Evolutionary conservation across 2,797 vertebrate species (phyloP), one percentile per base, ranked within the genome.

Genomic region (Enteromius paludinosus): DNA sequence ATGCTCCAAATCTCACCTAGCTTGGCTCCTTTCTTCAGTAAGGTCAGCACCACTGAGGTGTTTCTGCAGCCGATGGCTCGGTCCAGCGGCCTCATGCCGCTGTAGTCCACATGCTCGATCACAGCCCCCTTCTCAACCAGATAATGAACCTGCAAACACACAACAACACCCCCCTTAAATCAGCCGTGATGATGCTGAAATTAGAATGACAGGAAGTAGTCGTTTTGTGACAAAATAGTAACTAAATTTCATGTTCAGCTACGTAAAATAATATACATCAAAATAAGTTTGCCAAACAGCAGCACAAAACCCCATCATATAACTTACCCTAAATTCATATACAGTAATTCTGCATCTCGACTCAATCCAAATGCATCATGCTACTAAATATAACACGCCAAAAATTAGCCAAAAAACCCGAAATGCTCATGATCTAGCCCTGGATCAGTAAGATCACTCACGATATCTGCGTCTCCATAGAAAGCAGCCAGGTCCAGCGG

Each of bases 21-120:
- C 85, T 98, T 99, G 78, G 98, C 98, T 84, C 98, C 98, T 92
- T 99, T 99, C 81, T 97, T 96, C 87, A 99, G 95, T 47, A 43
- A 43, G 0, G 92, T 96, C 43, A 99, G 95, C 89, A 99, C 98
- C 2, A 99, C 98, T 0, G 98, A 91, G 0, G 98, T 97, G 84
- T 99, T 99, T 30, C 97, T 95, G 81, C 98, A 99, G 6, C 98
- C 98, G 0, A 99, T 99, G 10, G 98, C 98, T 90, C 98, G 96
- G 93, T 99, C 98, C 92, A 99, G 89, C 0, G 98, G 98, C 69
- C 97, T 95, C 98, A 99, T 99, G 45, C 98, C 98, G 1, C 98
- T 99, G 89, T 96, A 96, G 93, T 99, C 98, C 76, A 98, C 93
- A 0, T 99, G 98, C 92, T 99, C 98, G 1, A 99, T 98, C 93